Evolutionary conservation across 2,888 invertebrate species (phyloP).

Genomic region (Apotomis turbidana): DNA sequence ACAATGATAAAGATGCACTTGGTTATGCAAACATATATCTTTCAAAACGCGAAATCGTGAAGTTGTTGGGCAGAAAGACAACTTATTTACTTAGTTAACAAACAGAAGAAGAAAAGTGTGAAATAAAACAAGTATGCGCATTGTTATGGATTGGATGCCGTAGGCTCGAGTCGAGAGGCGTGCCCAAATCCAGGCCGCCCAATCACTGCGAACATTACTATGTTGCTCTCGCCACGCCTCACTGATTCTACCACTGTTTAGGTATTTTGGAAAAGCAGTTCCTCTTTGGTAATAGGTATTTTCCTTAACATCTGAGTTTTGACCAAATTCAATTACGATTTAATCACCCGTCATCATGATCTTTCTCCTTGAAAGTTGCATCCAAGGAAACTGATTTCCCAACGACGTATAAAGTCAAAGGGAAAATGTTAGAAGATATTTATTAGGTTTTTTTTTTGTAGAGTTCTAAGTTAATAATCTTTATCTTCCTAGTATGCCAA

Average conservation of each 20-base stretch:
- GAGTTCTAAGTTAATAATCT: no score
- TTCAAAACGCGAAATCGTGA: background rate
- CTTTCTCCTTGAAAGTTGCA: no score
- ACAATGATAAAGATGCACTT: no score
- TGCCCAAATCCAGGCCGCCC: constrained; percentile 61
- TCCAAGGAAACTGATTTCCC: no score
- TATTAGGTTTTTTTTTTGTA: no score
- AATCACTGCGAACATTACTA: constrained; percentile 47
- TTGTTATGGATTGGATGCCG: constrained; percentile 3
- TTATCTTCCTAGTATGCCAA: no score
- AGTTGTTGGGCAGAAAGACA: background rate
- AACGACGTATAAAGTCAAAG: no score
- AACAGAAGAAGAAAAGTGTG: constrained; percentile 11
- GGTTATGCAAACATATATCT: no score
- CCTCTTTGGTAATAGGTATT: background rate
- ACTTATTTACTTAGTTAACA: constrained; percentile 8
- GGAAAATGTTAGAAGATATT: no score
- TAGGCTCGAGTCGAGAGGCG: constrained; percentile 54
- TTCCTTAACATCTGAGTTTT: background rate
- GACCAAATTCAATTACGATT: background rate
- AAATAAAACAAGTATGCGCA: constrained; percentile 14
- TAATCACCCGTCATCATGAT: no score
- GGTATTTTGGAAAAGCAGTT: constrained; percentile 30
- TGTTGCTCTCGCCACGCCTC: constrained; percentile 55
- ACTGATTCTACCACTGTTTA: constrained; percentile 44